Evolutionary conservation across 2,797 vertebrate genomes (phyloP), one percentile per base, ranked within the genome.

Genomic region (Chlorospingus semifuscus): DNA sequence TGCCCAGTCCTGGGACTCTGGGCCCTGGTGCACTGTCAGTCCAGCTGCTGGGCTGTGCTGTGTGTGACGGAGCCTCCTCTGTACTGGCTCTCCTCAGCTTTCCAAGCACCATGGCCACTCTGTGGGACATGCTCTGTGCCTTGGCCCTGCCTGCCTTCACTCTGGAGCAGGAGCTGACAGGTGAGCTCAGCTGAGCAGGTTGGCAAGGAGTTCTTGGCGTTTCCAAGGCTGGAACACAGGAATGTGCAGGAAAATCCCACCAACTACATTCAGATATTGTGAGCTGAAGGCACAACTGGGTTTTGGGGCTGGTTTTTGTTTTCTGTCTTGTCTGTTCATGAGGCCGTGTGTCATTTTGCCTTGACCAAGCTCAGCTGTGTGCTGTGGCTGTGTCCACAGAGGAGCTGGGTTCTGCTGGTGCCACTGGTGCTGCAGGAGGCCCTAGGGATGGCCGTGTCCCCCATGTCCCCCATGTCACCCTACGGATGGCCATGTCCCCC

Each of bases 381-480:
- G 63, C 49, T 4, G 3, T 36, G 36, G 23, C 55, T 29, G 13
- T 7, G 6, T 9, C 21, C 1, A 0, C 30, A 23, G 24, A 17
- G 6, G 22, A 36, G 30, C 0, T 1, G 16, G 52, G 27, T 1
- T 20, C 65, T 69, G 64, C 56, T 44, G 16, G 46, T 29, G 7
- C 16, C 8, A 0, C 34, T 7, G 0, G 9, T 8, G 17, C 27
- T 44, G 55, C n/a, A 18, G 57, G 22, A 66, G 22, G 29, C 4
- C 2, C 5, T 1, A 3, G 23, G 8, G 15, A 10, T 49, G 79
- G 11, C 9, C 0, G 0, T 61, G 61, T 53, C 24, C 49, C 52
- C 56, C 7, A 27, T 24, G 37, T 20, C 39, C 9, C 1, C 69
- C 8, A 18, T 42, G 42, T 42, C 42, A 20, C 4, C 2, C 5